Percentiles rank a stretch among this genome's conserved stretches.
phyloP scores from a whole-genome alignment of 2,797 vertebrate species.

The Tragelaphus eurycerus region DNA sequence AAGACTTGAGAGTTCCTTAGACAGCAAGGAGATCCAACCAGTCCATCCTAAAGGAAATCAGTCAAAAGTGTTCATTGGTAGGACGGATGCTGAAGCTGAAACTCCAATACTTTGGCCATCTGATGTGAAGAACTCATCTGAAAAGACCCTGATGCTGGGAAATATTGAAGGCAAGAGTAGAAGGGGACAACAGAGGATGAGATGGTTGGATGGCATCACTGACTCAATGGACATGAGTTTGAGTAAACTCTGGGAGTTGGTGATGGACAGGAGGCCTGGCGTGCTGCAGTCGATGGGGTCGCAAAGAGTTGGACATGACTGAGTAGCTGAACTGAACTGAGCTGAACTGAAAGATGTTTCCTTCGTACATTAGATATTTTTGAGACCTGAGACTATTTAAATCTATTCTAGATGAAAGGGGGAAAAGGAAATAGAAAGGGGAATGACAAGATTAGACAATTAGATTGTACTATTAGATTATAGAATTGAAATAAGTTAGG shows the following conservation, averaged over 20 bases:
- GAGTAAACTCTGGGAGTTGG: background rate
- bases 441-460: background rate
- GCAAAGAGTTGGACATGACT: fast-evolving
- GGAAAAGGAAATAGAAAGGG: background rate
- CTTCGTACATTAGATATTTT: background rate
- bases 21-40: fast-evolving
- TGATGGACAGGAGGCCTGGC: background rate
- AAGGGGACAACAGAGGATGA: background rate
- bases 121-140: background rate
- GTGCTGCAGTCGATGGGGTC: fast-evolving
- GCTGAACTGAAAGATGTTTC: background rate
- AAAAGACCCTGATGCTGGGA: background rate
- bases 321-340: fast-evolving
- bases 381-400: conserved; percentile 4
- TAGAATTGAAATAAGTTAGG: background rate
- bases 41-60: background rate
- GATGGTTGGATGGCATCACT: background rate
- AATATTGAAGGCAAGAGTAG: background rate
- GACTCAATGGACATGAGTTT: background rate
- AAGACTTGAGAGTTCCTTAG: background rate
- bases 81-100: background rate
- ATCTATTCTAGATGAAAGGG: background rate
- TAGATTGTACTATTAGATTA: background rate
- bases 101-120: background rate
- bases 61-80: fast-evolving